Percentiles rank a stretch among this genome's conserved stretches.
phyloP scores from a whole-genome alignment of 1,140 invertebrate genomes.

The Lucilia cuprina region DNA sequence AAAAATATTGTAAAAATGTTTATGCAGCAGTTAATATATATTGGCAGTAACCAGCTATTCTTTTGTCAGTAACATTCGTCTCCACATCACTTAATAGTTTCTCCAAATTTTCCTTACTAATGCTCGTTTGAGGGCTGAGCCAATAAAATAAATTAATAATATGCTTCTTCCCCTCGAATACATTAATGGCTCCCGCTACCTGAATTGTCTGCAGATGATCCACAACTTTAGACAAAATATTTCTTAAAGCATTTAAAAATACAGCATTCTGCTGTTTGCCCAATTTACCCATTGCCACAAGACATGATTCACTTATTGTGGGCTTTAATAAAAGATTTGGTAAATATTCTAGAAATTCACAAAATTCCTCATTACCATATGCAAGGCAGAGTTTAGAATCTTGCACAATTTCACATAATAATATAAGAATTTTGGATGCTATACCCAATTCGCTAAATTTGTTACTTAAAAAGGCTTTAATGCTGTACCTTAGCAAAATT shows the following conservation, averaged over 20 bases:
- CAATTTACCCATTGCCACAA: constrained; percentile 51
- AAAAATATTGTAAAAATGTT: neutral
- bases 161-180: constrained; percentile 51
- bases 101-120: constrained; percentile 21
- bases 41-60: constrained; percentile 46
- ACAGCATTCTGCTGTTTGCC: constrained; percentile 51
- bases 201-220: constrained; percentile 47
- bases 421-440: constrained; percentile 44
- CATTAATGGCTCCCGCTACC: constrained; percentile 44
- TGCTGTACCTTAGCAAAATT: constrained; percentile 41
- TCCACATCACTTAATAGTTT: constrained; percentile 36
- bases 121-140: constrained; percentile 21
- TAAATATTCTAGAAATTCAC: constrained; percentile 47
- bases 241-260: constrained; percentile 45
- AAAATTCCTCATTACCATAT: constrained; percentile 54
- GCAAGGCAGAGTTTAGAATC: constrained; percentile 56
- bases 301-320: constrained; percentile 44
- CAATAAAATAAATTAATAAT: constrained; percentile 57
- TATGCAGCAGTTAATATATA: constrained; percentile 42
- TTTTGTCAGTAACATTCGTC: constrained; percentile 39
- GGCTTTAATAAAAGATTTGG: constrained; percentile 52
- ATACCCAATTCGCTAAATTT: constrained; percentile 49
- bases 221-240: constrained; percentile 35
- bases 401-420: constrained; percentile 64
- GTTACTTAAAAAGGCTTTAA: constrained; percentile 48